phyloP scores from a whole-genome alignment of 2,113 vertebrate species.

The Caloenas nicobarica region DNA sequence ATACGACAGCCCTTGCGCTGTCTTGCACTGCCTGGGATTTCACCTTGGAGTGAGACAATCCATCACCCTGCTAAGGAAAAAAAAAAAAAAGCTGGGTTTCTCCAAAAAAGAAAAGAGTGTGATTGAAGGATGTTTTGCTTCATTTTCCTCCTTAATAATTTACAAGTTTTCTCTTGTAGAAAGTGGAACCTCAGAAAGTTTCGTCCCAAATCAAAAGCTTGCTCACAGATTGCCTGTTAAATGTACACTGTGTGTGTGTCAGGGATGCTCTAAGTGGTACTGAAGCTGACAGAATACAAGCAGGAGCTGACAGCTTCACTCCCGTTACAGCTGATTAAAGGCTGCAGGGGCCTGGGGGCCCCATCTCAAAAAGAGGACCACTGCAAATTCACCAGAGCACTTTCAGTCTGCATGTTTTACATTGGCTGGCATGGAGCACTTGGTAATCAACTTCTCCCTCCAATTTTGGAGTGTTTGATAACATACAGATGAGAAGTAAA shows the following conservation, averaged over 20 bases:
- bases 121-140: not conserved
- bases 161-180: not conserved
- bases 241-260: slow-evolving; percentile 7
- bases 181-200: not conserved
- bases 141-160: not conserved
- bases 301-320: slow-evolving; percentile 70
- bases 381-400: slow-evolving; percentile 16
- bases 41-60: slow-evolving; percentile 10
- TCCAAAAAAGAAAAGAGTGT: not conserved
- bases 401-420: not conserved
- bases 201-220: slow-evolving; percentile 37
- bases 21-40: not conserved
- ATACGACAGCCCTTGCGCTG: not conserved
- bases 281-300: slow-evolving; percentile 68
- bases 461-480: not conserved
- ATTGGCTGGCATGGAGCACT: not conserved
- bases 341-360: slow-evolving; percentile 53
- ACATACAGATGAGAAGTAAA: not conserved
- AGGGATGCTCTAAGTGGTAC: slow-evolving; percentile 65
- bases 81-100: not conserved
- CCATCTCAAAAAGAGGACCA: slow-evolving; percentile 2
- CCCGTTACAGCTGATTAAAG: slow-evolving; percentile 71
- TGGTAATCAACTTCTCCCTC: not conserved
- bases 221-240: slow-evolving; percentile 39
- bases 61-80: slow-evolving; percentile 4